Base-by-base conservation (phyloP, 1,140 invertebrate species). In the Tetramorium simillimum region DNA sequence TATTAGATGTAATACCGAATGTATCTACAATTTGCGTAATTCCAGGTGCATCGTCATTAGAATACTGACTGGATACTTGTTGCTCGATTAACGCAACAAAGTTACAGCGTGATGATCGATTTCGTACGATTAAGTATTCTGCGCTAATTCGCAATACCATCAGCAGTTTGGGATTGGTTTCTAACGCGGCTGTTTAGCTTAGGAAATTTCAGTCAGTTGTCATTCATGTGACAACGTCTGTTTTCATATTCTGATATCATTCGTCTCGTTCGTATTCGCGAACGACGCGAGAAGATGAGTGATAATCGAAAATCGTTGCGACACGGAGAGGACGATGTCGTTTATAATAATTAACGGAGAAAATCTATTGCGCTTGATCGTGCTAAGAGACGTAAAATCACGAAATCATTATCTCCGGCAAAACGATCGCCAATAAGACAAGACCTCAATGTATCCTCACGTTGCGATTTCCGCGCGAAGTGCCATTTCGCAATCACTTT, bases 111-210 rank as follows among this genome's bases (percentile, higher is more conserved):
- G 16, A 46, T 56, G 40, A 75, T 84, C 80, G 80, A 84, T 84
- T 84, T 84, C 21, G 80, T 60, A 75, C n/a, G 56, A 73, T 84
- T 75, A 84, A 84, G 67, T 73, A 82, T 84, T 70, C 80, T n/a
- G 24, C 24, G 69, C 53, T 84, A 84, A 84, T 84, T 82, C 53
- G 69, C 80, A 58, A 58, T 58, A 60, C 80, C 43, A 37, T 84
- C 80, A 84, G 46, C 80, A 84, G 53, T 49, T 75, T 46, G 53
- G 69, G 69, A 75, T 84, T 84, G 80, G 69, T 84, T 84, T 75
- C 80, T 60, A 73, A 67, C 62, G 24, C 37, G 62, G n/a, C 77
- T 67, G 77, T 69, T 84, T 84, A 46, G 51, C 72, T 73, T n/a
- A 49, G 56, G 69, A 28, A 84, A 84, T 73, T 84, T 84, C 43